phyloP scores from a whole-genome alignment of 2,113 vertebrate species.

The Oncorhynchus mykiss region DNA sequence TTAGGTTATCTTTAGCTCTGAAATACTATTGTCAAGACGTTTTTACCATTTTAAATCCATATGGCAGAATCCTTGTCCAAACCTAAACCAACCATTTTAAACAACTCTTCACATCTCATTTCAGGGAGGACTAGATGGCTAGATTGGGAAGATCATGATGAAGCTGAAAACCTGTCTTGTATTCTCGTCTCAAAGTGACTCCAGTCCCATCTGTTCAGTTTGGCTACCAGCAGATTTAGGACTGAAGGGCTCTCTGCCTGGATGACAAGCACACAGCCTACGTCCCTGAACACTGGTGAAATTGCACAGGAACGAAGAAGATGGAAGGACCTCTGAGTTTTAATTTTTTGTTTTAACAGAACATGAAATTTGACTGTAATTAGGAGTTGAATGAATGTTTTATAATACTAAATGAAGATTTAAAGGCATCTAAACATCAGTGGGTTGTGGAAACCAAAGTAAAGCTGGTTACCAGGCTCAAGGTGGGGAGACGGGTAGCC shows the following conservation, averaged over 20 bases:
- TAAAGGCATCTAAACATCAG: not conserved
- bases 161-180: too few relatives aligned
- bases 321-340: not conserved
- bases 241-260: not conserved
- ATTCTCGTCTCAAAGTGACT: not conserved
- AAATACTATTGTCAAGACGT: too few relatives aligned
- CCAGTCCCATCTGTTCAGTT: not conserved
- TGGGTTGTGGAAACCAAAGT: not conserved
- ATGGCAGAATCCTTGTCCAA: not conserved
- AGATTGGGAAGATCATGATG: too few relatives aligned
- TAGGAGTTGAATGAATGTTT: too few relatives aligned
- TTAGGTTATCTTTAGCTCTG: too few relatives aligned
- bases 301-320: not conserved
- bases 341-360: not conserved
- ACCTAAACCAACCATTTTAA: not conserved
- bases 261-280: conserved; percentile 14
- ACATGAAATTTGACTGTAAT: not conserved
- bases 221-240: not conserved
- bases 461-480: not conserved
- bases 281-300: conserved; percentile 17
- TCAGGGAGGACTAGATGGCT: too few relatives aligned
- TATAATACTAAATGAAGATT: too few relatives aligned
- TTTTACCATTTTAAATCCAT: too few relatives aligned
- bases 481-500: too few relatives aligned
- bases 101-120: too few relatives aligned